Percentiles rank a stretch among this genome's conserved stretches.
Evolutionary conservation across 2,113 vertebrate species (phyloP).

Genomic region (Zapornia atra): DNA sequence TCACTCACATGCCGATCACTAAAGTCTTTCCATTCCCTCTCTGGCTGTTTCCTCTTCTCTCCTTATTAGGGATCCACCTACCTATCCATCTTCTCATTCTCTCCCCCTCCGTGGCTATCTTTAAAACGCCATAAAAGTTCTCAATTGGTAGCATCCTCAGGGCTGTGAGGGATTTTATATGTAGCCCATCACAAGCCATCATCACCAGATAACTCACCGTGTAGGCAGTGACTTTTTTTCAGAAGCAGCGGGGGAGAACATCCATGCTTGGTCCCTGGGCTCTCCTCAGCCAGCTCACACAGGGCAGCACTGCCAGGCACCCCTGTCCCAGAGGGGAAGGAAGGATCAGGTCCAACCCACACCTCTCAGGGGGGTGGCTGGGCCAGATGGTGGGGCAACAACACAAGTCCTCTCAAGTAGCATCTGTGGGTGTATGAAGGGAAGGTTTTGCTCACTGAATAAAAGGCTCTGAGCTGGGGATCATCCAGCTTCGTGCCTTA

Average conservation of each 20-base stretch:
- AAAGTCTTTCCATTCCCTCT: slow-evolving; percentile 69
- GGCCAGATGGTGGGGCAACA: not conserved
- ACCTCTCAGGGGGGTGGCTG: not conserved
- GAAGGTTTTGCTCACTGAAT: not conserved
- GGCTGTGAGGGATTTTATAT: slow-evolving; percentile 9
- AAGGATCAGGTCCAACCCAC: not conserved
- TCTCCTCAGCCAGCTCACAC: not conserved
- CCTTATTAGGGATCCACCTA: slow-evolving; percentile 68
- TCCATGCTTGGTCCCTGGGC: not conserved
- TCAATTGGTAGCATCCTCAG: slow-evolving; percentile 53
- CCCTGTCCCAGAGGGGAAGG: not conserved
- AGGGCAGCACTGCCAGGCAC: not conserved
- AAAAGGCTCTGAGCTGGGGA: not conserved
- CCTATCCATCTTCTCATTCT: slow-evolving; percentile 62
- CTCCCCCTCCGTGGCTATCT: slow-evolving; percentile 62
- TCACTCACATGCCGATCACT: slow-evolving; percentile 33
- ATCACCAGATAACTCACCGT: slow-evolving; percentile 27
- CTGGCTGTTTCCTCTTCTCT: slow-evolving; percentile 49
- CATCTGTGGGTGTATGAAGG: not conserved
- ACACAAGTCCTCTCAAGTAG: not conserved
- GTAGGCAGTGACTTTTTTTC: not conserved
- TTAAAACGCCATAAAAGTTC: slow-evolving; percentile 68
- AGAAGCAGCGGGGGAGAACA: not conserved
- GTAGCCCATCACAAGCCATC: slow-evolving; percentile 2
- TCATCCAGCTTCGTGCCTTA: not conserved